Percentiles rank a stretch among this genome's conserved stretches.
Evolutionary conservation across 2,888 invertebrate species (phyloP).

Genomic region (Carabus problematicus): DNA sequence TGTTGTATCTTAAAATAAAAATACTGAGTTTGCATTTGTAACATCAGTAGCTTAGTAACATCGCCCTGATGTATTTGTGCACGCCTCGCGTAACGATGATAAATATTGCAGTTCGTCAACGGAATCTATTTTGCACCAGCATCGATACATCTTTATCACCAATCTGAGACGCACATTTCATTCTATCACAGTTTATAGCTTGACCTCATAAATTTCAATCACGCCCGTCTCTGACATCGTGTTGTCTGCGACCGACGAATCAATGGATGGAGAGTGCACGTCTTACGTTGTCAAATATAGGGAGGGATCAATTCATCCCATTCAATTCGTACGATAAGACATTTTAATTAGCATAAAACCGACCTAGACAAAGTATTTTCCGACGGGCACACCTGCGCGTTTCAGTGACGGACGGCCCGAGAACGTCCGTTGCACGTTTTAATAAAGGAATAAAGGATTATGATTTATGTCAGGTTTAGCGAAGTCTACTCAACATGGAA

Average conservation of each 20-base stretch:
- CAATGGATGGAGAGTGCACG: constrained; percentile 17
- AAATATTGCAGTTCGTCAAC: constrained; percentile 34
- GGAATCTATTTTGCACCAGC: constrained; percentile 18
- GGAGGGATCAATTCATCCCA: not conserved
- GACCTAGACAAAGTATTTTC: constrained; percentile 47
- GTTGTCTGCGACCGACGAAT: constrained; percentile 27
- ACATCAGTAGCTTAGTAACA: too few relatives aligned
- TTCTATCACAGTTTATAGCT: constrained; percentile 39
- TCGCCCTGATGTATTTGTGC: too few relatives aligned
- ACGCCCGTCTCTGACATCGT: constrained; percentile 32
- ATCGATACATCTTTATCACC: constrained; percentile 41
- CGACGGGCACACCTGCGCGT: constrained; percentile 24
- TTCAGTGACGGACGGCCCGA: not conserved
- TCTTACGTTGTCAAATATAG: constrained; percentile 11
- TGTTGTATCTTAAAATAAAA: not conserved
- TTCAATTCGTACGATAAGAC: constrained; percentile 52
- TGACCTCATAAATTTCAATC: constrained; percentile 42
- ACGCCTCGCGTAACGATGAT: constrained; percentile 28
- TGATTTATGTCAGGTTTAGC: constrained; percentile 29
- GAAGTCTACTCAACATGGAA: constrained; percentile 20
- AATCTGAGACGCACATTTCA: constrained; percentile 32
- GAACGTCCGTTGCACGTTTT: constrained; percentile 4
- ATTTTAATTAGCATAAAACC: constrained; percentile 58
- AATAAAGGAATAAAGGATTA: constrained; percentile 26
- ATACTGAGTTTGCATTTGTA: too few relatives aligned